Evolutionary conservation across 2,797 vertebrate genomes (phyloP).

Genomic region (Rhinatrema bivittatum): DNA sequence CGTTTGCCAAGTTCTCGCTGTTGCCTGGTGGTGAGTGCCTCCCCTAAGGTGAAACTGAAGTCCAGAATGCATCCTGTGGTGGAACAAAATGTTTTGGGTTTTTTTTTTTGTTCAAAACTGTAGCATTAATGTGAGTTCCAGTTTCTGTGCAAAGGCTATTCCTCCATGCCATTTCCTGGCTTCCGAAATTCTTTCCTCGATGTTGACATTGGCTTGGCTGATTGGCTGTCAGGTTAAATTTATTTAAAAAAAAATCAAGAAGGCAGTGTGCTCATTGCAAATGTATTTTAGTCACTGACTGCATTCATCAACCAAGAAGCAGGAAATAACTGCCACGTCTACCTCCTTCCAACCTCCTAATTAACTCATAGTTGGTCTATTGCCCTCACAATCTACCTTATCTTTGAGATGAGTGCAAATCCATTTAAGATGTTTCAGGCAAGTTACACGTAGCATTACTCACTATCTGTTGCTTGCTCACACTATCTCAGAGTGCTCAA

Average conservation of each 20-base stretch:
- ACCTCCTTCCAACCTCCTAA: not conserved
- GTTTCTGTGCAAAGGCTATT: not conserved
- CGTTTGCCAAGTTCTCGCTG: no score
- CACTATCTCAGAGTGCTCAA: no score
- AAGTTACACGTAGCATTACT: no score
- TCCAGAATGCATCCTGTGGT: accelerated
- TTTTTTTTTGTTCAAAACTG: slow-evolving; percentile 1
- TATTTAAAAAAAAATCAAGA: not conserved
- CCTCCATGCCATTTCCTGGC: not conserved
- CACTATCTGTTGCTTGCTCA: no score
- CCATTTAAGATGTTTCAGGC: no score
- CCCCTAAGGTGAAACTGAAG: no score
- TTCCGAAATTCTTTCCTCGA: not conserved
- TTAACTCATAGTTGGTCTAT: not conserved
- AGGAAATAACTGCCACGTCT: slow-evolving; percentile 7
- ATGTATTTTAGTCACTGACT: not conserved
- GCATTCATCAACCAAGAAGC: not conserved
- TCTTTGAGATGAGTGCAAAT: not conserved
- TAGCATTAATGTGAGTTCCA: not conserved
- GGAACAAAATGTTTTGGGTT: accelerated
- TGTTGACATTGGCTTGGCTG: not conserved
- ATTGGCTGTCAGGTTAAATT: not conserved
- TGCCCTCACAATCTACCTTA: not conserved
- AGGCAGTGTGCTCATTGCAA: not conserved
- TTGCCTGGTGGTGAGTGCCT: no score